Conservation (phyloP, 35 echinoderm and acorn worm genomes). For the Lytechinus variegatus region DNA sequence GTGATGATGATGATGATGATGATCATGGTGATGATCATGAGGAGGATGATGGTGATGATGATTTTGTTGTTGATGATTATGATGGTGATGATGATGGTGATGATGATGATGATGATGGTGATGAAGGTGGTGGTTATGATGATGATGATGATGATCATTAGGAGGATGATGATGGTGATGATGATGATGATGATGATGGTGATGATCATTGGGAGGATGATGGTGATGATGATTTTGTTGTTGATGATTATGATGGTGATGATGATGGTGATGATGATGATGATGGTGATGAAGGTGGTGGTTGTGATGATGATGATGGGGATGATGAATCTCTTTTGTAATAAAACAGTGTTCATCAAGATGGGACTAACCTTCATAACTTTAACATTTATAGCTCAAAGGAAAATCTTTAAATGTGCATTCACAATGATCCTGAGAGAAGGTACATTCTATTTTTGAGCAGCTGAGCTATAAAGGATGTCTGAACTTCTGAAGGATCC, state of each 20-base stretch:
- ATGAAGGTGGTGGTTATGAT: neutral
- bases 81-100: neutral
- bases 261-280: too few relatives aligned
- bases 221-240: neutral
- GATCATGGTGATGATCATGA: neutral
- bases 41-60: neutral
- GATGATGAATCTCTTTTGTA: too few relatives aligned
- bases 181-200: neutral
- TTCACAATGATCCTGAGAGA: neutral
- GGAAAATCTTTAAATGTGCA: too few relatives aligned
- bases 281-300: too few relatives aligned
- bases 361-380: too few relatives aligned
- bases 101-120: neutral
- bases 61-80: neutral
- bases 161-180: neutral
- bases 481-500: neutral
- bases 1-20: neutral
- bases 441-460: neutral
- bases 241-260: neutral
- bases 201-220: neutral
- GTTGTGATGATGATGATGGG: too few relatives aligned
- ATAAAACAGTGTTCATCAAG: too few relatives aligned
- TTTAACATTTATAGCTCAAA: too few relatives aligned
- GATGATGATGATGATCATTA: neutral
- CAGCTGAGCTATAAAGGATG: neutral